These are phyloP conservation scores for Euglossa dilemma DNA, from an alignment of 1,140 invertebrate species.

Conservation along the genomic window DNA sequence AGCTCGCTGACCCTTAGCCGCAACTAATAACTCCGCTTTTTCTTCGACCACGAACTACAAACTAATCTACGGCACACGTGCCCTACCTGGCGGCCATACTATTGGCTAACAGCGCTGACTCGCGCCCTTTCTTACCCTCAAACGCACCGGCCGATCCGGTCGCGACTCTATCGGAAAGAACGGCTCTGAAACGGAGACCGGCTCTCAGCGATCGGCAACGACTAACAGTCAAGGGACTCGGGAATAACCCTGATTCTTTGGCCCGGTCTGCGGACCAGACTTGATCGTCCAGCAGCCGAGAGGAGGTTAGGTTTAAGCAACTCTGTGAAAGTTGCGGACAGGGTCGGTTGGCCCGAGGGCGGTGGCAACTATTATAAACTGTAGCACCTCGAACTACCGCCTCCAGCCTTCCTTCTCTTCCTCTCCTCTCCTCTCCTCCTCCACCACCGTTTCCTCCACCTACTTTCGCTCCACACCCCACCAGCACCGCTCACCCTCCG, in stretches of 20 bases:
- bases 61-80: conserved; percentile 72
- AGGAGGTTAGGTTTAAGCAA: conserved; percentile 82
- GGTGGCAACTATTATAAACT: conserved; percentile 83
- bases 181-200: no score
- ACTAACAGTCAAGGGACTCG: background rate
- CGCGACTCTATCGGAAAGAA: no score
- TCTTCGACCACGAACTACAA: conserved; percentile 71
- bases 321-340: conserved; percentile 81
- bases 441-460: conserved; percentile 59
- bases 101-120: conserved; percentile 50
- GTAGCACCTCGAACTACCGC: conserved; percentile 83
- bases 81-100: conserved; percentile 58
- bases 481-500: conserved; percentile 36
- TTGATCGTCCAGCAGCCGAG: conserved; percentile 68
- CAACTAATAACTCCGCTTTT: conserved; percentile 76
- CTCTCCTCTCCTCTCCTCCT: conserved; percentile 55
- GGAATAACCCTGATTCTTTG: conserved; percentile 58
- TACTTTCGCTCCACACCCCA: conserved; percentile 51
- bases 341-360: conserved; percentile 79
- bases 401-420: conserved; percentile 74
- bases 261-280: conserved; percentile 60
- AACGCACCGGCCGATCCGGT: background rate
- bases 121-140: background rate
- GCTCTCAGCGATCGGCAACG: background rate
- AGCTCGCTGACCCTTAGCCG: conserved; percentile 63